Conservation (phyloP, 2,888 invertebrate genomes). For the Chrysina gloriosa region DNA sequence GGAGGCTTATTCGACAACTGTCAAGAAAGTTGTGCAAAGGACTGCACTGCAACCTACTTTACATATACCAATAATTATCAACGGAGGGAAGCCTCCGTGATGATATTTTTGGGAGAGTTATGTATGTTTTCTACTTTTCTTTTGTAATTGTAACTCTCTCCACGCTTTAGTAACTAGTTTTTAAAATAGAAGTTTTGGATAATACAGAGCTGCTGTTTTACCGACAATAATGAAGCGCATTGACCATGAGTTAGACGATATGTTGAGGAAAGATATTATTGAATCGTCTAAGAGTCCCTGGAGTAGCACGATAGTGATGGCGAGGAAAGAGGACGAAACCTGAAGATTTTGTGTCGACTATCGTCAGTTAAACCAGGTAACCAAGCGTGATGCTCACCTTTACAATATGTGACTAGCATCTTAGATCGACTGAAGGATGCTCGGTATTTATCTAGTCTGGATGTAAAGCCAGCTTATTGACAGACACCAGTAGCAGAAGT, state of each 20-base stretch:
- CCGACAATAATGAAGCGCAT: slow-evolving; percentile 48
- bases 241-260: slow-evolving; percentile 47
- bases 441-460: slow-evolving; percentile 54
- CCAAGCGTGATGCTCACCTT: slow-evolving; percentile 54
- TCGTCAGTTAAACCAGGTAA: slow-evolving; percentile 54
- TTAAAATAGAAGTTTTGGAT: too few species aligned
- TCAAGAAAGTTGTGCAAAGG: too few species aligned
- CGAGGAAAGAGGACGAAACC: slow-evolving; percentile 46
- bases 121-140: too few species aligned
- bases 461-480: slow-evolving; percentile 53
- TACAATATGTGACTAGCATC: slow-evolving; percentile 53
- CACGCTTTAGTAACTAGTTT: too few species aligned
- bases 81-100: too few species aligned
- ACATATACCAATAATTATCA: too few species aligned
- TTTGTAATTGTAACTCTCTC: too few species aligned
- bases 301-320: slow-evolving; percentile 46
- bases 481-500: slow-evolving; percentile 48
- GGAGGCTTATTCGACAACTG: too few species aligned
- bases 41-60: too few species aligned
- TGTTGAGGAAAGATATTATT: slow-evolving; percentile 48
- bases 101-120: too few species aligned
- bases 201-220: slow-evolving; percentile 11
- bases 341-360: slow-evolving; percentile 55
- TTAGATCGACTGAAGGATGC: slow-evolving; percentile 53
- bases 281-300: slow-evolving; percentile 49